Evolutionary conservation across 2,797 vertebrate species (phyloP).

Genomic region (Enteromius argenteus): DNA sequence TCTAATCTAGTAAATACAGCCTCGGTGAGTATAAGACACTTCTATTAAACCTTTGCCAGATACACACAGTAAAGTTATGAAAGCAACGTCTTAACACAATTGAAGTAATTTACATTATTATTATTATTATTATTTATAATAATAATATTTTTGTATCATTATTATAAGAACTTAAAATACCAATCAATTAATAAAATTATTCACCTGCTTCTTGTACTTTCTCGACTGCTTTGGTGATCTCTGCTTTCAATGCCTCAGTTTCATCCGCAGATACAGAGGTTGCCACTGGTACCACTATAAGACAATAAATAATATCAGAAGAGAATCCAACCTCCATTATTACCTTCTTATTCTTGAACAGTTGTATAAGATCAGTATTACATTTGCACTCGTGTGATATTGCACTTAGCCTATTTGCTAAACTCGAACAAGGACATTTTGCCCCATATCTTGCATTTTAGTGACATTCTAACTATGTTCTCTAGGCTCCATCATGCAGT

Average conservation of each 20-base stretch:
- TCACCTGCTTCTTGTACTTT: constrained; percentile 94
- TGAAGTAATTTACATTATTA: neutral
- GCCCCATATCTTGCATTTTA: too few species aligned
- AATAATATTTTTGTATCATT: neutral
- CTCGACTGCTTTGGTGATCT: constrained; percentile 97
- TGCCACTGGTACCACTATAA: constrained; percentile 88
- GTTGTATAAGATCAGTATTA: too few species aligned
- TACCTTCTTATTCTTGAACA: too few species aligned
- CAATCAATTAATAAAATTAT: neutral
- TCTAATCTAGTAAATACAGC: neutral
- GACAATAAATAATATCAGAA: constrained; percentile 27
- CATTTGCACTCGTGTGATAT: too few species aligned
- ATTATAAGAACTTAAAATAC: neutral
- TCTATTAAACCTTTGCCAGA: neutral
- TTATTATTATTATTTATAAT: neutral
- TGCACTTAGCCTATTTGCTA: too few species aligned
- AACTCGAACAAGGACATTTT: too few species aligned
- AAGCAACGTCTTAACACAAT: neutral
- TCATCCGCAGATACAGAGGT: constrained; percentile 89
- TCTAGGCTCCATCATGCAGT: too few species aligned
- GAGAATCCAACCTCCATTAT: neutral
- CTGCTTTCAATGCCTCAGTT: constrained; percentile 94
- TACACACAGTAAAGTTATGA: neutral
- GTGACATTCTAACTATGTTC: too few species aligned
- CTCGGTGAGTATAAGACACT: neutral